Percentiles rank a stretch among this genome's conserved stretches.
phyloP scores from a whole-genome alignment of 1,140 invertebrate genomes.

The Drosophila lowei region DNA sequence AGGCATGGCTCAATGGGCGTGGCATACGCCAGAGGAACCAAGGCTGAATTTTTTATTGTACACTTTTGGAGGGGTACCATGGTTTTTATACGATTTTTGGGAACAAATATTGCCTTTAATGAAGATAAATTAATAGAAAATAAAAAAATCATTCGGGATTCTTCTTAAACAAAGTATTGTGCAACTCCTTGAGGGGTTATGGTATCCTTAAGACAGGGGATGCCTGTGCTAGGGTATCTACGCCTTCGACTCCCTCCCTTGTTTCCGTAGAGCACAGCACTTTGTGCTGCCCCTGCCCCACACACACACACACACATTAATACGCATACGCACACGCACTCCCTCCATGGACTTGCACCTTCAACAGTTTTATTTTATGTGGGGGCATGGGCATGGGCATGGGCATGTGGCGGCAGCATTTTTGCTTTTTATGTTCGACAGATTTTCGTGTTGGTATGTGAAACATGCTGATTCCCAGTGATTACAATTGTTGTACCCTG shows the following conservation, averaged over 20 bases:
- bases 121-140: too few species aligned
- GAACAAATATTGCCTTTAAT: too few species aligned
- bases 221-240: too few species aligned
- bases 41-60: too few species aligned
- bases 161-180: too few species aligned
- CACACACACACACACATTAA: constrained; percentile 3
- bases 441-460: constrained; percentile 81
- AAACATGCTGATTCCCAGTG: constrained; percentile 81
- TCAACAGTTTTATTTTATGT: constrained; percentile 55
- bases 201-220: too few species aligned
- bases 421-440: constrained; percentile 73
- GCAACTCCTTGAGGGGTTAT: too few species aligned
- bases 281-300: constrained; percentile 22
- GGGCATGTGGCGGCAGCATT: constrained; percentile 31
- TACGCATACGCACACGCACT: too few species aligned
- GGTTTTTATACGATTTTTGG: too few species aligned
- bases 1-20: background rate
- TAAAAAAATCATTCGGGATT: too few species aligned
- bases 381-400: constrained; percentile 2
- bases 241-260: too few species aligned
- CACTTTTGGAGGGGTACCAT: too few species aligned
- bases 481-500: constrained; percentile 76
- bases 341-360: constrained; percentile 24
- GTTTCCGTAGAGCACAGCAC: constrained; percentile 49
- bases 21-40: background rate